Percentiles rank a stretch among this genome's conserved stretches.
Evolutionary conservation across 2,888 invertebrate genomes (phyloP).

Genomic region (Dynastes tityus): DNA sequence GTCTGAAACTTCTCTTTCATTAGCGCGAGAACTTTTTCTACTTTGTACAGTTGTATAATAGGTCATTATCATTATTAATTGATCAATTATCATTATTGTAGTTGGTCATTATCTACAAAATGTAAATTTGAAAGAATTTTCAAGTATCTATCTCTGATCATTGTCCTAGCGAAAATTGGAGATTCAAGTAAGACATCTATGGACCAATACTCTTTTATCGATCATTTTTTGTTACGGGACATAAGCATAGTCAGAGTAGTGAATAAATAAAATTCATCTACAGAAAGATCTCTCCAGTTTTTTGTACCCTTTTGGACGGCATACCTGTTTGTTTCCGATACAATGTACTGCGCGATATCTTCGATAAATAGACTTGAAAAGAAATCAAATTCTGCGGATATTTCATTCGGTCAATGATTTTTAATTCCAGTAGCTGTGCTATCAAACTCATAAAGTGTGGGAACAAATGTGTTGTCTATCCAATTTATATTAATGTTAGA

Average conservation of each 20-base stretch:
- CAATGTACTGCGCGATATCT: background rate
- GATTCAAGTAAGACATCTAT: background rate
- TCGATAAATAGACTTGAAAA: background rate
- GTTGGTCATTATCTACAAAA: constrained; percentile 3
- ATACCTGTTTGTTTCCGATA: background rate
- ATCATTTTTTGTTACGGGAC: background rate
- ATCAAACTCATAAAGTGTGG: background rate
- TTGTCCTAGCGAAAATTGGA: background rate
- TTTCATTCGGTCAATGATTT: background rate
- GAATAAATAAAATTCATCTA: background rate
- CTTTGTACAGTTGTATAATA: background rate
- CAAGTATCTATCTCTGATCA: background rate
- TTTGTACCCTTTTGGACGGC: background rate
- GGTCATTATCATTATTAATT: background rate
- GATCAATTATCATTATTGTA: too few relatives aligned
- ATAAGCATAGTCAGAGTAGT: background rate
- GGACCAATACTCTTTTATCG: too few relatives aligned
- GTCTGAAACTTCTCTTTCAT: constrained; percentile 8
- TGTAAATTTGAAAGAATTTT: constrained; percentile 21
- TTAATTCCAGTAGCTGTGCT: background rate
- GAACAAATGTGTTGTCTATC: background rate
- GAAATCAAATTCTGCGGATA: background rate
- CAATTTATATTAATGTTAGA: background rate
- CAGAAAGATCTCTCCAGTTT: background rate
- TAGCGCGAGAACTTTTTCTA: background rate